Evolutionary conservation across 2,888 invertebrate genomes (phyloP).

Genomic region (Epistrophe eligans): DNA sequence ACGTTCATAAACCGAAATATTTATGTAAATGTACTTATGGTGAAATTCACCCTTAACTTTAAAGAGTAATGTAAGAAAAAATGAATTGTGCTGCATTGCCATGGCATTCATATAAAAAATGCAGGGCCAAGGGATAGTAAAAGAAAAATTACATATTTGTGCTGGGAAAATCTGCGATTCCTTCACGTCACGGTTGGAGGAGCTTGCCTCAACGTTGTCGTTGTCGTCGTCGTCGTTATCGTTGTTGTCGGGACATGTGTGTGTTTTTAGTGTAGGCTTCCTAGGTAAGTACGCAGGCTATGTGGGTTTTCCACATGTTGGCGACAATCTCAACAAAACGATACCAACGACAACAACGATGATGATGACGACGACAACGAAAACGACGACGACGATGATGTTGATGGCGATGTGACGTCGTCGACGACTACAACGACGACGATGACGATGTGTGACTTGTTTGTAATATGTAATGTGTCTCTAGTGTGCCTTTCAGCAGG

Average conservation of each 20-base stretch:
- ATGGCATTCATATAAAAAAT: slow-evolving; percentile 35
- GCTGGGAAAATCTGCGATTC: slow-evolving; percentile 56
- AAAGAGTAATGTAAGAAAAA: slow-evolving; percentile 35
- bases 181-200: slow-evolving; percentile 41
- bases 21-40: neutral
- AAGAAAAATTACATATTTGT: slow-evolving; percentile 54
- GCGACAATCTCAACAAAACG: slow-evolving; percentile 46
- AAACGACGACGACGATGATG: neutral
- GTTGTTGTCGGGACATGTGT: slow-evolving; percentile 27
- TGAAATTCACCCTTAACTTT: slow-evolving; percentile 4
- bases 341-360: slow-evolving; percentile 7
- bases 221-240: neutral
- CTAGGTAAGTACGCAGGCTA: slow-evolving; percentile 15
- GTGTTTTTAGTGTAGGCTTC: slow-evolving; percentile 24
- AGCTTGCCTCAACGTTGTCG: slow-evolving; percentile 17
- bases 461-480: slow-evolving; percentile 74
- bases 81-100: slow-evolving; percentile 44
- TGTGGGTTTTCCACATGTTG: slow-evolving; percentile 68
- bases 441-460: slow-evolving; percentile 65
- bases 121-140: slow-evolving; percentile 31
- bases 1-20: neutral
- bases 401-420: slow-evolving; percentile 38
- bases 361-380: slow-evolving; percentile 18
- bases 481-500: slow-evolving; percentile 75
- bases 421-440: slow-evolving; percentile 28